These are phyloP conservation scores for Odontesthes bonariensis DNA, from an alignment of 2,113 vertebrate species.

Conservation along the genomic window DNA sequence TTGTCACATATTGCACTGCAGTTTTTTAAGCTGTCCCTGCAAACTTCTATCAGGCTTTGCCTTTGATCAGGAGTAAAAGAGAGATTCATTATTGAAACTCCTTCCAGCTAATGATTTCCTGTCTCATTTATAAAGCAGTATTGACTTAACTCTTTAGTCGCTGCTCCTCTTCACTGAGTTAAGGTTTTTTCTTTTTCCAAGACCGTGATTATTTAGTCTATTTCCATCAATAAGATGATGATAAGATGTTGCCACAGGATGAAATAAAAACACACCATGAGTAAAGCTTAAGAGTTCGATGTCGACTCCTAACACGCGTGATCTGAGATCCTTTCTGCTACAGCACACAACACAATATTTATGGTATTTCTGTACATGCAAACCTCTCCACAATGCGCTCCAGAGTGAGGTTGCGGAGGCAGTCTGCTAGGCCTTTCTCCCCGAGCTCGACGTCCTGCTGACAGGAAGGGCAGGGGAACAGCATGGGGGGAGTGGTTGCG, in stretches of 20 bases:
- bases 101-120: constrained; percentile 63
- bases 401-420: constrained; percentile 95
- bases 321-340: neutral
- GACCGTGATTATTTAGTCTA: neutral
- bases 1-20: constrained; percentile 7
- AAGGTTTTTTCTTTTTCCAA: neutral
- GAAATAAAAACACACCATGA: neutral
- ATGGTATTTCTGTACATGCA: neutral
- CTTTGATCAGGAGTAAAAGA: constrained; percentile 41
- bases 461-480: constrained; percentile 94
- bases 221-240: too few species aligned
- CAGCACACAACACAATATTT: neutral
- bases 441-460: constrained; percentile 92
- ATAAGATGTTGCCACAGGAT: neutral
- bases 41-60: constrained; percentile 20
- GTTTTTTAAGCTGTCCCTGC: constrained; percentile 35
- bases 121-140: constrained; percentile 52
- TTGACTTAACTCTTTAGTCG: constrained; percentile 26
- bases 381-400: constrained; percentile 95
- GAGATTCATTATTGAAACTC: constrained; percentile 49
- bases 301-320: neutral
- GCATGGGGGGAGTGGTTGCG: constrained; percentile 81
- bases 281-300: neutral
- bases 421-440: constrained; percentile 90
- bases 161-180: neutral